Conservation (phyloP, 2,113 vertebrate genomes). For the Phodopus roborovskii region DNA sequence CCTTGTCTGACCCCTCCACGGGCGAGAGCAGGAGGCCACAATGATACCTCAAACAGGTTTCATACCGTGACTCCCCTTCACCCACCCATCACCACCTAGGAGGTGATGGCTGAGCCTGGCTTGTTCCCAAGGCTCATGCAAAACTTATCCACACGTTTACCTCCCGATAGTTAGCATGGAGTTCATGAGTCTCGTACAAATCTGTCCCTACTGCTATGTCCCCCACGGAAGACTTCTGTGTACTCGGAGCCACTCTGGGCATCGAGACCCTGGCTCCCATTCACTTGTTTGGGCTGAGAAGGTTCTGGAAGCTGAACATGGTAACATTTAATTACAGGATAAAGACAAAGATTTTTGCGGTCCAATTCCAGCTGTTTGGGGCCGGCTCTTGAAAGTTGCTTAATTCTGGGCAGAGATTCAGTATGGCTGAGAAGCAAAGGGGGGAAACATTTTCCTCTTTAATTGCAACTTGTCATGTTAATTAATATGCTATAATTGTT, state of each 20-base stretch:
- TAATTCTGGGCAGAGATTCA: background rate
- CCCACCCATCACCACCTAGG: background rate
- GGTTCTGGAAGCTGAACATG: background rate
- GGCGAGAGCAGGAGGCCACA: background rate
- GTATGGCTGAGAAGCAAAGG: background rate
- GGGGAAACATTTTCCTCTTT: background rate
- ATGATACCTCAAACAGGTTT: background rate
- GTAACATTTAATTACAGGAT: background rate
- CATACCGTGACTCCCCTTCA: no score
- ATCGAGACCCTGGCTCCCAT: accelerated
- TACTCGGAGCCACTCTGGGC: background rate
- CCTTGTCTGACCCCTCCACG: background rate
- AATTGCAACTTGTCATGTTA: background rate
- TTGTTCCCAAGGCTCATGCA: slow-evolving; percentile 45
- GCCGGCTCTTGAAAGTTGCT: slow-evolving; percentile 5
- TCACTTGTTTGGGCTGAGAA: background rate
- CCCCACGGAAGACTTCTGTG: background rate
- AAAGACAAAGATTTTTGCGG: background rate
- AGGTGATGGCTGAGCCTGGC: background rate
- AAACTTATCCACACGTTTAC: slow-evolving; percentile 25
- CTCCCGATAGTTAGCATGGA: background rate
- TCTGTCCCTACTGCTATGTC: background rate
- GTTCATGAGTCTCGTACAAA: background rate
- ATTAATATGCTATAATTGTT: background rate
- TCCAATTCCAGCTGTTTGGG: background rate